Base-by-base conservation (phyloP, 2,797 vertebrate species). In the Salmo trutta region DNA sequence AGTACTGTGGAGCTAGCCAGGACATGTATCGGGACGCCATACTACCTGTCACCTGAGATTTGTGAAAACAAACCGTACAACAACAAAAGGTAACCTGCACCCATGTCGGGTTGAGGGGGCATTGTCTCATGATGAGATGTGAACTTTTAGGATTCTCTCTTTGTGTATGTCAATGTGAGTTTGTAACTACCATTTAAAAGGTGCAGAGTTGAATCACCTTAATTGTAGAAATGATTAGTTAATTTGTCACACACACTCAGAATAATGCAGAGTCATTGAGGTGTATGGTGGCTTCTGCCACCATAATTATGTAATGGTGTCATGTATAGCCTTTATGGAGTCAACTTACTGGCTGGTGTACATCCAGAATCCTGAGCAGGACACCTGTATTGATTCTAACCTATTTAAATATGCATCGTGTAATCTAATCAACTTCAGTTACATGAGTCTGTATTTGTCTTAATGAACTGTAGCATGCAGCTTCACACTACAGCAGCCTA, bases 61-160 rank as follows among this genome's bases (percentile, higher is more conserved):
- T 99, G 98, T 81, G 97, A 98, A 93, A 99, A 98, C 85, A 98
- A 98, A 86, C 98, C 98, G 12, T 99, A 99, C 91, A 99, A 99
- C 93, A 99, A 99, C 91, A 99, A 99, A 94, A 99, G 98, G 98
- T 99, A 95, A 65, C 17, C 12, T 12, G n/a, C 24, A 24, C 65
- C 29, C n/a, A 8, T 6, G 24, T 1, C 75, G 73, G 3, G 14
- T 77, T 1, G 4, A 41, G 62, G 59, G 29, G 5, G 3, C 47
- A 29, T 78, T 69, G 66, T 56, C 56, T 66, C 65, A 5, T 4
- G 5, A 14, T 27, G 56, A n/a, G 56, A 59, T 59, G 56, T 21
- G 5, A 47, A 47, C 41, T 47, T 47, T 47, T 47, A 47, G 2
- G 41, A 47, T 47, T 47, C 41, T 47, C 41, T 47, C 41, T 12